A percentile compares a stretch with the other conserved stretches of the same genome.
phyloP scores from a whole-genome alignment of 1,140 invertebrate genomes.

The Cotesia vestalis region DNA sequence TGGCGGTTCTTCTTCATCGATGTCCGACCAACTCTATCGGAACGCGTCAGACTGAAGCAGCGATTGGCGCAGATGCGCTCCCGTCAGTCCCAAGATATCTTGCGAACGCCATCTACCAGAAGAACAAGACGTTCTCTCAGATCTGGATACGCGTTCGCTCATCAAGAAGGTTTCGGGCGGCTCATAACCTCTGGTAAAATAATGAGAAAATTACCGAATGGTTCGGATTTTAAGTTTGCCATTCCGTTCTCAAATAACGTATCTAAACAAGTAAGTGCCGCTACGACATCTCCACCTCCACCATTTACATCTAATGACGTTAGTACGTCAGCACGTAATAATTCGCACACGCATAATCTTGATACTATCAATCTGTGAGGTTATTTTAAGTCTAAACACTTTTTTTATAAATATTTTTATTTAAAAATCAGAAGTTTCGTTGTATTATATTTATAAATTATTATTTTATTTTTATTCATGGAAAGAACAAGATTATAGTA shows the following conservation, averaged over 20 bases:
- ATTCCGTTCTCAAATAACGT: constrained; percentile 64
- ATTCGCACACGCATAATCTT: constrained; percentile 72
- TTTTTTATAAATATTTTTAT: background rate
- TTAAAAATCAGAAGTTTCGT: no score
- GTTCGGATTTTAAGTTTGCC: constrained; percentile 62
- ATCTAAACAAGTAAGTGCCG: constrained; percentile 56
- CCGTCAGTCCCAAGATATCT: constrained; percentile 77
- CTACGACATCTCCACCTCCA: constrained; percentile 50
- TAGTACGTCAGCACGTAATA: constrained; percentile 51
- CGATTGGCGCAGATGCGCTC: constrained; percentile 74
- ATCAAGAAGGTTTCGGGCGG: constrained; percentile 95
- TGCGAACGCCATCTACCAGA: constrained; percentile 85
- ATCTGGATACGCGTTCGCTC: constrained; percentile 98
- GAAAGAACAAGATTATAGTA: no score
- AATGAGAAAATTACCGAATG: constrained; percentile 85
- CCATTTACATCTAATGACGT: constrained; percentile 63
- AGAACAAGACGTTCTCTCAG: constrained; percentile 88
- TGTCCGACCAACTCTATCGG: constrained; percentile 88
- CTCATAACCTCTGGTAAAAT: constrained; percentile 98
- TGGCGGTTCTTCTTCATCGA: constrained; percentile 93
- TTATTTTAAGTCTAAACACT: background rate
- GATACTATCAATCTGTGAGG: constrained; percentile 72
- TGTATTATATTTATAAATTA: no score
- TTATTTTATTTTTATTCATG: no score
- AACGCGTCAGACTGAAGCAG: constrained; percentile 88